Base-by-base conservation (phyloP, 2,113 vertebrate genomes). In the Thamnophis sirtalis region DNA sequence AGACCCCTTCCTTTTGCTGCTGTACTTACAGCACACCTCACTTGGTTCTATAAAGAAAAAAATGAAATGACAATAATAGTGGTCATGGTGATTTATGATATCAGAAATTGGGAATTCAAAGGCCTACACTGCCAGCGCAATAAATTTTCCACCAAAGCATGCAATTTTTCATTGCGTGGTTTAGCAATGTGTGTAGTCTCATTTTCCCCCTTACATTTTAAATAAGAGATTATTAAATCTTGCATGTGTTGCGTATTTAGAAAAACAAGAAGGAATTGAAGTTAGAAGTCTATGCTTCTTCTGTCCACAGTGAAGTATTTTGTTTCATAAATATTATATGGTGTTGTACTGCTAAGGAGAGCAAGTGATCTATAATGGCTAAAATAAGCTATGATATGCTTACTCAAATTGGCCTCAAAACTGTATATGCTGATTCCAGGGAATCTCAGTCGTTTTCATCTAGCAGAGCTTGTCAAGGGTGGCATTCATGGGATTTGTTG, bases 11-110 rank as follows among this genome's bases (percentile, higher is more conserved):
- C 94, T 94, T 96, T 94, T 92, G 91, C 94, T 95, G 22, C 94
- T 90, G 95, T 95, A 90, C 90, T 96, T 95, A 92, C 95, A 54
- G 93, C 93, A 96, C 92, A 97, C 96, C 95, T 97, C 94, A 73
- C 88, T 96, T 92, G 95, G 94, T 96, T 90, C 91, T 93, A 92
- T 94, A 43, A 28, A 73, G 86, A 43, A 80, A 80, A 68, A 80
- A 38, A 80, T 33, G 11, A 80, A 38, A 21, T 43, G 17, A 80
- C 9, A 13, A 84, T 19, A 58, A 92, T 89, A 93, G 94, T 90
- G 95, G 93, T 90, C 87, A 38, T 80, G 86, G 84, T 92, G 95
- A 92, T 93, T 19, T 50, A 50, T 26, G 91, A 86, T 53, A 10
- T 43, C 87, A 68, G 60, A 92, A 90, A 84, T 85, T 93, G 0